Conservation (phyloP, 2,113 vertebrate species). For the Gymnogyps californianus region DNA sequence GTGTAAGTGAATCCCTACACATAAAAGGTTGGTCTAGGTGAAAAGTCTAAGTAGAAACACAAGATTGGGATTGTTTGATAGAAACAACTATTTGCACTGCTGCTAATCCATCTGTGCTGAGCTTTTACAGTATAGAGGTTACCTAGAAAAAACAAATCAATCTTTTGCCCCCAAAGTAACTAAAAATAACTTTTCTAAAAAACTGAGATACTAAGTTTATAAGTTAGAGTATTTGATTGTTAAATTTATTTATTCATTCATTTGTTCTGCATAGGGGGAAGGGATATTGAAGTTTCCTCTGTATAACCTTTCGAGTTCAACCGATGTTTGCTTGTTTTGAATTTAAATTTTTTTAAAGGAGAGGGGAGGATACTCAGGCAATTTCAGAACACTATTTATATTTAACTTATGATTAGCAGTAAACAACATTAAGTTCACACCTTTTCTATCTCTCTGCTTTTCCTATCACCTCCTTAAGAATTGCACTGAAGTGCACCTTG, state of each 20-base stretch:
- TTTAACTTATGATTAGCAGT: not conserved
- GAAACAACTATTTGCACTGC: not conserved
- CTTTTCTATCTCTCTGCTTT: not conserved
- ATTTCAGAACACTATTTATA: not conserved
- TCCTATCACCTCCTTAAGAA: not conserved
- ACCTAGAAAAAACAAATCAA: not conserved
- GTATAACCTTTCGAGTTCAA: not conserved
- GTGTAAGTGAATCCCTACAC: not conserved
- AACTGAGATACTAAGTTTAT: not conserved
- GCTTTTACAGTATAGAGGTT: not conserved
- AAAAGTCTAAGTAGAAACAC: not conserved
- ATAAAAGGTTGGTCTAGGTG: not conserved
- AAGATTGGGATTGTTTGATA: not conserved
- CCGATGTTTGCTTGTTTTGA: fast-evolving
- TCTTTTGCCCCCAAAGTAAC: not conserved
- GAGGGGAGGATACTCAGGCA: not conserved
- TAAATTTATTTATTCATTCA: not conserved
- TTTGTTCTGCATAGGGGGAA: not conserved
- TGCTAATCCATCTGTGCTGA: not conserved
- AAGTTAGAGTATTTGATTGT: not conserved
- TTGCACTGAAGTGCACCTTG: not conserved
- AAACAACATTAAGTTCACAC: not conserved
- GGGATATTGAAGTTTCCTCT: not conserved
- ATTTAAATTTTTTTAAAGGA: not conserved
- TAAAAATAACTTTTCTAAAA: not conserved